phyloP scores from a whole-genome alignment of 2,888 invertebrate species.

The Rotaria magnacalcarata region DNA sequence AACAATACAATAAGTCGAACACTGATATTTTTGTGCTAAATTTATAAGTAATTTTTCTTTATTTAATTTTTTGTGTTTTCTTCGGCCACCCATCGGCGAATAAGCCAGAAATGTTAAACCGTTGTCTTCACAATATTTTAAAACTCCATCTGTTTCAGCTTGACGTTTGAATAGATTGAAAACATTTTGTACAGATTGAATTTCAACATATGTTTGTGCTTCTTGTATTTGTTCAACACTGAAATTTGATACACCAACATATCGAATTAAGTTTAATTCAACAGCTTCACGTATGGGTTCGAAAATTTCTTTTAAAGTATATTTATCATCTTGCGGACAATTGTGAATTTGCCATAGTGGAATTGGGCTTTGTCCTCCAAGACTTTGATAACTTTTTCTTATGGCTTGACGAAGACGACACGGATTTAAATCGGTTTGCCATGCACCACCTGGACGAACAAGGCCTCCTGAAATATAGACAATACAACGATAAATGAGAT shows the following conservation, averaged over 20 bases:
- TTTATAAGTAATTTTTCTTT: conserved; percentile 37
- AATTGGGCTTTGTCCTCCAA: conserved; percentile 41
- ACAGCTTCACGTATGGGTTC: conserved; percentile 40
- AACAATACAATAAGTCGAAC: conserved; percentile 38
- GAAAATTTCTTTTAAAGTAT: conserved; percentile 38
- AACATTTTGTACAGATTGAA: conserved; percentile 42
- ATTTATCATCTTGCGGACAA: conserved; percentile 38
- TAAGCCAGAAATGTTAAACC: conserved; percentile 40
- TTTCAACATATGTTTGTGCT: conserved; percentile 30
- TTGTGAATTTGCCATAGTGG: conserved; percentile 43
- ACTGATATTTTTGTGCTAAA: conserved; percentile 25
- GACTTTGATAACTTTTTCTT: conserved; percentile 37
- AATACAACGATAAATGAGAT: not conserved
- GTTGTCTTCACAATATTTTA: conserved; percentile 43
- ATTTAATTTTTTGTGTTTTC: conserved; percentile 33
- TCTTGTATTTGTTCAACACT: conserved; percentile 41
- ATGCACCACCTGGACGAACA: conserved; percentile 39
- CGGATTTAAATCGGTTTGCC: conserved; percentile 40
- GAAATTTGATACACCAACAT: conserved; percentile 45
- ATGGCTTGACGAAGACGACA: conserved; percentile 39
- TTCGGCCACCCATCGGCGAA: conserved; percentile 41
- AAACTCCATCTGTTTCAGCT: conserved; percentile 40
- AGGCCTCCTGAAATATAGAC: conserved; percentile 23
- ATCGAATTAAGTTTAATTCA: conserved; percentile 29
- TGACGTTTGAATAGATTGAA: conserved; percentile 33